Base-by-base conservation (phyloP, 2,888 invertebrate species). In the Drosophila affinis region DNA sequence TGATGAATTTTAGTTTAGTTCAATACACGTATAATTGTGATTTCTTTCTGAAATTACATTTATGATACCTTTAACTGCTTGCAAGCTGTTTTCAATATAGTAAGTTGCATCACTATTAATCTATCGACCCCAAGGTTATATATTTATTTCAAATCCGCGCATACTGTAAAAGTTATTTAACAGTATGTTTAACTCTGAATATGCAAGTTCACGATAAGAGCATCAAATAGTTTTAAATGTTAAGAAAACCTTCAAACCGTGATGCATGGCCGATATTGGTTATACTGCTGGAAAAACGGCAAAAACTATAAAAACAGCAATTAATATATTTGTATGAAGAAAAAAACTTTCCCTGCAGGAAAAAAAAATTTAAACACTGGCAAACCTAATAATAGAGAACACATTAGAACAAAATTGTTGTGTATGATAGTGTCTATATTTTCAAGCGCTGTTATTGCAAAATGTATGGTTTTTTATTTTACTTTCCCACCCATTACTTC, bases 401-500 rank as follows among this genome's bases (percentile, higher is more conserved):
- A 68, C 34, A 68, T 49, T 44, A 21, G 56, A 67, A 67, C 39
- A 47, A 45, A 34, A 48, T 49, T 49, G 14, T 32, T 56, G 56
- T 47, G 70, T 45, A 73, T 47, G 58, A 24, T 58, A 27, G 56
- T 56, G 9, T 29, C 27, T n/a, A 60, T 53, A 21, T 55, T 24
- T 57, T 63, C 63, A 51, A 76, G 48, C 52, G 62, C 59, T 68
- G 64, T 69, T 71, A 56, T 75, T 81, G 59, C 48, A 49, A 61
- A 55, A 45, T 63, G 24, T 46, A 49, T 74, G 45, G 60, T 61
- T 64, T 61, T 64, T 62, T 72, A 68, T 78, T 86, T 70, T 84
- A 76, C 63, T 74, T 83, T 72, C 68, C 72, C 79, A 75, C 77
- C 79, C 86, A 63, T 71, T 80, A 77, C 62, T 75, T 79, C 75